Evolutionary conservation across 2,888 invertebrate genomes (phyloP).

Genomic region (Chrysolina haemoptera): DNA sequence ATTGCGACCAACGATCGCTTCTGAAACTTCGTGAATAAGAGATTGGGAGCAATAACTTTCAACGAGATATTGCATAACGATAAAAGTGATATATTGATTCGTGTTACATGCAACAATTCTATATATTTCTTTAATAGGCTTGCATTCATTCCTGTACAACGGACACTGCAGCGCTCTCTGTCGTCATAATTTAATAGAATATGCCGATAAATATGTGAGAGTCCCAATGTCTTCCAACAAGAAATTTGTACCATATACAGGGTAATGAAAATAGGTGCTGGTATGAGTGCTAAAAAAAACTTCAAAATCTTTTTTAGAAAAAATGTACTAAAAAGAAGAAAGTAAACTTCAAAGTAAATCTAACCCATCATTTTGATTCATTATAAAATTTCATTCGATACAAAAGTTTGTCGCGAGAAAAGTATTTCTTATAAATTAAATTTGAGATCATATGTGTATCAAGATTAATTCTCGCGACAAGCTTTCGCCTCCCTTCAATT

Average conservation of each 20-base stretch:
- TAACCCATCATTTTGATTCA: no score
- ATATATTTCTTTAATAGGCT: slow-evolving; percentile 20
- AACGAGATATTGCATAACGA: slow-evolving; percentile 33
- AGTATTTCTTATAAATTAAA: no score
- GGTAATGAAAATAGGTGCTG: no score
- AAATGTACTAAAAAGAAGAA: no score
- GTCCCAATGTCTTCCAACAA: neutral
- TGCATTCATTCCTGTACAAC: slow-evolving; percentile 11
- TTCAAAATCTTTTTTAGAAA: no score
- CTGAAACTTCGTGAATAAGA: slow-evolving; percentile 29
- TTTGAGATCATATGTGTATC: no score
- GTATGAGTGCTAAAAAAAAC: no score
- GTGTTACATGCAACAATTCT: slow-evolving; percentile 21
- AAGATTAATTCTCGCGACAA: no score
- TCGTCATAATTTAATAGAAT: neutral
- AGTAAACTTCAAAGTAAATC: no score
- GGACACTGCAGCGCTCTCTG: slow-evolving; percentile 6
- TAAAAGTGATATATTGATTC: slow-evolving; percentile 33
- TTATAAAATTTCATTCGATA: no score
- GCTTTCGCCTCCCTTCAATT: no score
- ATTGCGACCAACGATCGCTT: slow-evolving; percentile 30
- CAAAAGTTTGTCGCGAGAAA: no score
- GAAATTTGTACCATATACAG: neutral
- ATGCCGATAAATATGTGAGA: neutral
- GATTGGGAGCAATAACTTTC: slow-evolving; percentile 27